Evolutionary conservation across 2,113 vertebrate genomes (phyloP).

Genomic region (Actenoides hombroni): DNA sequence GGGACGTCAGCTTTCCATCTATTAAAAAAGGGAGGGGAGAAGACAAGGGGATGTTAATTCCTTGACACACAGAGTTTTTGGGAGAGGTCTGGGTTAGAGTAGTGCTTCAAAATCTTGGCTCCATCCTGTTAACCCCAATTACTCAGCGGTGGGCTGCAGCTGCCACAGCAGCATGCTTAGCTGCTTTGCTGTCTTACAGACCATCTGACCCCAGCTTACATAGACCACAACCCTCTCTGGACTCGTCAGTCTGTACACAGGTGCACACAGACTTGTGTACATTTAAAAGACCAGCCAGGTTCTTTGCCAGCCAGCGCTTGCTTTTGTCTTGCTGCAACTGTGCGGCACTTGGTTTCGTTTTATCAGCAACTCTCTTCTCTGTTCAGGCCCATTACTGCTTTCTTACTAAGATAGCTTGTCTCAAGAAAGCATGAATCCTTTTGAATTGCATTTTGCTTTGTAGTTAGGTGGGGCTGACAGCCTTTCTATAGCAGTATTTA

Average conservation of each 20-base stretch:
- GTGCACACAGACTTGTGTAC: rapidly evolving
- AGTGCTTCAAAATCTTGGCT: neutral
- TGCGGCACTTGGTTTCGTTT: neutral
- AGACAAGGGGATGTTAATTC: neutral
- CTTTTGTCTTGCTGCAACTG: neutral
- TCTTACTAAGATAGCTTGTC: neutral
- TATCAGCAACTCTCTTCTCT: neutral
- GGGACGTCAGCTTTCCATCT: neutral
- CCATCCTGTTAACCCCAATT: neutral
- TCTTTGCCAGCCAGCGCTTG: neutral
- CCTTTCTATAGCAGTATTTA: neutral
- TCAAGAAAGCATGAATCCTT: neutral
- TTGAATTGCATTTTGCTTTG: neutral
- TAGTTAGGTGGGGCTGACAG: neutral
- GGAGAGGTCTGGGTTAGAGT: neutral
- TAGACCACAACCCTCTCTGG: neutral
- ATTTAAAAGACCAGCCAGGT: neutral
- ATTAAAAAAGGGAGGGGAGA: neutral
- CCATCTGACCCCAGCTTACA: neutral
- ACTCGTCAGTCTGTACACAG: neutral
- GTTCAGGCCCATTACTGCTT: neutral
- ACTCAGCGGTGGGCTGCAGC: neutral
- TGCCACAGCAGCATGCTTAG: neutral
- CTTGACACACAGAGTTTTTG: neutral
- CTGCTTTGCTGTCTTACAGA: neutral